These are phyloP conservation scores for Lomographa bimaculata DNA, from an alignment of 2,888 invertebrate species.

Conservation along the genomic window DNA sequence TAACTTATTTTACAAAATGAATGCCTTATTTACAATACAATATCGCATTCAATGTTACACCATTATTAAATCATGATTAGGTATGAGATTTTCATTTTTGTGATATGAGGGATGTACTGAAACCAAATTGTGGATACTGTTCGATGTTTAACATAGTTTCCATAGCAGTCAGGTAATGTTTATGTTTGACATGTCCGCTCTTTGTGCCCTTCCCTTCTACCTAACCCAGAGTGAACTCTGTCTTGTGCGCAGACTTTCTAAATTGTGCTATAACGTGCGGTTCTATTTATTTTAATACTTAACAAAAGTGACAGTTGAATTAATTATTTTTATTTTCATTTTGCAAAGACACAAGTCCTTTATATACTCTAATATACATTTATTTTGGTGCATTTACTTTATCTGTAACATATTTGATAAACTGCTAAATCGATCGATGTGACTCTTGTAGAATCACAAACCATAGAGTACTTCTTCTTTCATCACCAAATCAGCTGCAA, in stretches of 20 bases:
- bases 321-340: slow-evolving; percentile 1
- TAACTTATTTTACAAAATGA: slow-evolving; percentile 15
- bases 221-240: slow-evolving; percentile 11
- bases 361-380: too few species aligned
- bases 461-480: too few species aligned
- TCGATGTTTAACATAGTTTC: too few species aligned
- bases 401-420: too few species aligned
- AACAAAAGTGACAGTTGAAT: slow-evolving; percentile 2
- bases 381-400: too few species aligned
- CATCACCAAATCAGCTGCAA: too few species aligned
- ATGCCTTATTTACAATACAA: slow-evolving; percentile 17
- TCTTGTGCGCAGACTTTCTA: slow-evolving; percentile 20
- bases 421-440: too few species aligned
- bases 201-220: slow-evolving; percentile 15
- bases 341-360: background rate
- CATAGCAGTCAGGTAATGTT: too few species aligned
- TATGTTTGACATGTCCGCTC: slow-evolving; percentile 13
- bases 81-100: too few species aligned
- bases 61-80: slow-evolving; percentile 9
- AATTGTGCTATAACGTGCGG: slow-evolving; percentile 19
- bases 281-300: slow-evolving; percentile 7
- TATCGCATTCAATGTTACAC: slow-evolving; percentile 21
- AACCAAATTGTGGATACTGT: too few species aligned
- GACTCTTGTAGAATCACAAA: too few species aligned
- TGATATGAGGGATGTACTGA: slow-evolving; percentile 23